Evolutionary conservation across 1,140 invertebrate species (phyloP), one percentile per base, ranked within the genome.

Genomic region (Popillia japonica): DNA sequence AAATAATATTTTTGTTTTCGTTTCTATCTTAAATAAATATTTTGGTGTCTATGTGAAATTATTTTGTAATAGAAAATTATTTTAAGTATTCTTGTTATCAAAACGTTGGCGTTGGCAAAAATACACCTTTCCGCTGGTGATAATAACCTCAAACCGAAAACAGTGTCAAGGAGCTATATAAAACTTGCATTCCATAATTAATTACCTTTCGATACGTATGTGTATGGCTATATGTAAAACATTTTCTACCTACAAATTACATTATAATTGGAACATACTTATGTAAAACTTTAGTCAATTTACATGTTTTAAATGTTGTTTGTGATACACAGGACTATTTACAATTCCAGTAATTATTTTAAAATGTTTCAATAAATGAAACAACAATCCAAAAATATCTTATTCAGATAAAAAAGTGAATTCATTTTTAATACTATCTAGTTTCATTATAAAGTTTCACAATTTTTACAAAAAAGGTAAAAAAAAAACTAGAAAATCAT

Each of bases 61-160:
- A 14, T 48, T 48, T n/a, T 3, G 10, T 48, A n/a, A 48, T 10
- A 11, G 44, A 48, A 34, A 10, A 48, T 48, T n/a, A 48, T 10
- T 48, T 48, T 55, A 14, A 17, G 48, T 6, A 55, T 17, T 55
- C 27, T 4, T 55, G 6, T 14, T 17, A 55, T 17, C 48, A 55
- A 55, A 17, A n/a, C 48, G 48, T 55, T 55, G 48, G 48, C 48
- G 48, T 55, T 55, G 48, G 17, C 48, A 55, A 55, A 55, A 55
- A 17, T n/a, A 17, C 4, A 17, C 14, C 0, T 17, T 55, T 55
- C 11, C 14, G 48, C 17, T 55, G 6, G 3, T 55, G 11, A 55
- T 55, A 55, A 55, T 55, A 55, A 17, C 48, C 48, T 55, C 48
- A n/a, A 55, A 14, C 17, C 14, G 17, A 17, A 55, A 55, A 55